Base-by-base conservation (phyloP, 2,888 invertebrate species). In the Agapetus fuscipes region DNA sequence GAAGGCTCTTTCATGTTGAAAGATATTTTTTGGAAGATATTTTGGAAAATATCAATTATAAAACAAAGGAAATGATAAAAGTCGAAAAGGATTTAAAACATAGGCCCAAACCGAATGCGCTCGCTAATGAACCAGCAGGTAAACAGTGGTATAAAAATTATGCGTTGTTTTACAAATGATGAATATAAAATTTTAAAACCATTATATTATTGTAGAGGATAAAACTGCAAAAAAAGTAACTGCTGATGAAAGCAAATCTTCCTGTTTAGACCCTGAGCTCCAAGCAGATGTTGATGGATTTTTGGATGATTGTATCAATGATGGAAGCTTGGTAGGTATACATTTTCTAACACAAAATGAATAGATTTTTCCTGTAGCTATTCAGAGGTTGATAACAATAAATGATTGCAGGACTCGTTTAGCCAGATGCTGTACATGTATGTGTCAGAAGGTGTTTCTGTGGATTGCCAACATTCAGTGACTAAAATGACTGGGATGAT, bases 11-110 rank as follows among this genome's bases (percentile, higher is more conserved):
- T 60, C 77, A 80, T 2, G 89, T 93, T 0, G 76, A 82, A 47
- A 74, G 80, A 14, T 80, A 72, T 55, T 88, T 79, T 55, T 61
- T 94, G 15, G 93, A 93, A 55, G 86, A 93, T 52, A 71, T 91
- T 20, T 65, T 94, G 6, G 66, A 69, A 51, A 56, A 73, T 28
- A 72, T 76, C 0, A 64, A 71, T 49, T 79, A 78, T 55, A 63
- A 56, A 52, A 71, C 68, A 0, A 59, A 62, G 39, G 64, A 62
- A 42, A 76, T 76, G 76, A 16, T 61, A 35, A 51, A 43, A 3
- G 15, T 37, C 6, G 34, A 37, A 37, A 32, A 12, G 20, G 36
- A 20, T 33, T 28, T 32, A 15, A 12, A 28, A n/a, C n/a, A n/a
- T n/a, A n/a, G n/a, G n/a, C n/a, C n/a, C n/a, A n/a, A n/a, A n/a